phyloP scores from a whole-genome alignment of 2,797 vertebrate genomes.

The Pteropus rufus region DNA sequence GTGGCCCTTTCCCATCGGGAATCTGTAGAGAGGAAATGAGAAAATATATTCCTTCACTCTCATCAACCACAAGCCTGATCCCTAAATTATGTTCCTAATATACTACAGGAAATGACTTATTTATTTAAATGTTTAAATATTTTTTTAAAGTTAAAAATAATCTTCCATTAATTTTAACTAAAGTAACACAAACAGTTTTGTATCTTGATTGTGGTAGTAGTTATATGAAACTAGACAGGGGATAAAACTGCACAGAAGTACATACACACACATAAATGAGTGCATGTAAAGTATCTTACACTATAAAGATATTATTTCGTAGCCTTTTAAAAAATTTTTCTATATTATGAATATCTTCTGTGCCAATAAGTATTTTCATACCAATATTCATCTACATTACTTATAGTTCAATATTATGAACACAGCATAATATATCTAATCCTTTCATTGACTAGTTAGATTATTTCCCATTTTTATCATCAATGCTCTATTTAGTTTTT shows the following conservation, averaged over 20 bases:
- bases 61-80: not conserved
- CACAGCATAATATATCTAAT: not conserved
- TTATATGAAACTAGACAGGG: not conserved
- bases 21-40: constrained; percentile 81
- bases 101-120: constrained; percentile 55
- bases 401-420: not conserved
- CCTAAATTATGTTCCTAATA: constrained; percentile 41
- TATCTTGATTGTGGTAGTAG: not conserved
- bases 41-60: not conserved
- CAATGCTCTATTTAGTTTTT: not conserved
- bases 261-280: not conserved
- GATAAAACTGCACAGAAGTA: not conserved
- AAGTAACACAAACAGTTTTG: constrained; percentile 42
- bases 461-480: constrained; percentile 23
- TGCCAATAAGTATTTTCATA: not conserved
- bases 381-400: not conserved
- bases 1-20: constrained; percentile 92
- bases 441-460: not conserved
- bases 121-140: not conserved
- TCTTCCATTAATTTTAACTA: constrained; percentile 40
- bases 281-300: not conserved
- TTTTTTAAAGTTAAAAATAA: constrained; percentile 51
- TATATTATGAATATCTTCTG: constrained; percentile 23
- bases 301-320: constrained; percentile 10
- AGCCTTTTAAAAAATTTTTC: not conserved